Conservation (phyloP, 2,888 invertebrate genomes). For the Phymatocera aterrima region DNA sequence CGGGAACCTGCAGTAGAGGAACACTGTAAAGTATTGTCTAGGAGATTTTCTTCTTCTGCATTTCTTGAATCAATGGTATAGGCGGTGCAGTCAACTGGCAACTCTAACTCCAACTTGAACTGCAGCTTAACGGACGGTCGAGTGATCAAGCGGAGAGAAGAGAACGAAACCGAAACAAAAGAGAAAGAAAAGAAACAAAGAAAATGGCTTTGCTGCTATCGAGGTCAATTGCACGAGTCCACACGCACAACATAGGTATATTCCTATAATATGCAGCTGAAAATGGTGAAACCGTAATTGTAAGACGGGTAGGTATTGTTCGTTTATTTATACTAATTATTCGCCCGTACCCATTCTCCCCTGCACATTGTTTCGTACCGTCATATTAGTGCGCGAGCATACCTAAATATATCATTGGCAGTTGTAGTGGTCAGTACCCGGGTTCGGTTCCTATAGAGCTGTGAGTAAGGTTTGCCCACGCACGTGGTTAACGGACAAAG, state of each 20-base stretch:
- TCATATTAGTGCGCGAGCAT: not conserved
- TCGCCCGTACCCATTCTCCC: too few species aligned
- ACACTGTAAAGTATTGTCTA: slow-evolving; percentile 15
- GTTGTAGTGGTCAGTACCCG: too few species aligned
- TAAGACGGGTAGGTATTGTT: too few species aligned
- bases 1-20: slow-evolving; percentile 27
- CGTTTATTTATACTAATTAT: too few species aligned
- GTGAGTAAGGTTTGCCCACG: not conserved
- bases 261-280: too few species aligned
- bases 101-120: too few species aligned
- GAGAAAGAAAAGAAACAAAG: not conserved
- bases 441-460: too few species aligned
- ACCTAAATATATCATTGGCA: not conserved
- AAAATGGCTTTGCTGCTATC: not conserved
- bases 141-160: slow-evolving; percentile 18
- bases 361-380: too few species aligned
- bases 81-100: too few species aligned
- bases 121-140: slow-evolving; percentile 26
- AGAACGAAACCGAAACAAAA: not conserved
- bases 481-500: slow-evolving; percentile 4
- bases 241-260: too few species aligned
- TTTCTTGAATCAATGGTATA: slow-evolving; percentile 3
- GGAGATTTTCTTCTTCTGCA: not conserved
- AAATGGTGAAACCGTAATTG: too few species aligned
- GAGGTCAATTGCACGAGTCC: not conserved